Conservation (phyloP, 1,140 invertebrate genomes). For the Bombus superbus region DNA sequence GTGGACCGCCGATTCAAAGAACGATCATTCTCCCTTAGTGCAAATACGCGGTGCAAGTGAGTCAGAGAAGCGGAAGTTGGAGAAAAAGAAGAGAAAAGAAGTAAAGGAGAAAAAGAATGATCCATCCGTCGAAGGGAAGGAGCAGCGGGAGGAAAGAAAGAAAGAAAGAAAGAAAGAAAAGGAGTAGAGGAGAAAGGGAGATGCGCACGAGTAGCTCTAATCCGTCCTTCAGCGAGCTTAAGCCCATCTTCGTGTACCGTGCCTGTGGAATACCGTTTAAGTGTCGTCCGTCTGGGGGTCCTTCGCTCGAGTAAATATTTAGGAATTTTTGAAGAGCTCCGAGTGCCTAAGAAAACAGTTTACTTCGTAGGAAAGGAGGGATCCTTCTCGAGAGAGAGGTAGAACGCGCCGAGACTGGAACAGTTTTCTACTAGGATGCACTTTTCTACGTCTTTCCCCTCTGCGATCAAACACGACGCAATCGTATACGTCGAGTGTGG, state of each 20-base stretch:
- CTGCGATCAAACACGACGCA: constrained; percentile 30
- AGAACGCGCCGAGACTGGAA: constrained; percentile 12
- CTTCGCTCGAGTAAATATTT: constrained; percentile 79
- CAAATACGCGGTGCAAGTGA: constrained; percentile 41
- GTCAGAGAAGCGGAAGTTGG: constrained; percentile 16
- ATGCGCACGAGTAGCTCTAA: constrained; percentile 73
- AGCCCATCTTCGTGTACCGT: constrained; percentile 68
- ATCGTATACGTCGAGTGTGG: constrained; percentile 11
- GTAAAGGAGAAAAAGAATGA: not conserved
- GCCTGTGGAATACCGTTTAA: constrained; percentile 68
- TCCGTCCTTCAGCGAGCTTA: constrained; percentile 73
- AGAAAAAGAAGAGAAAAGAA: constrained; percentile 12
- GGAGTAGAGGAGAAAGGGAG: constrained; percentile 27
- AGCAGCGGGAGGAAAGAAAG: constrained; percentile 12
- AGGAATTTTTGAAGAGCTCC: constrained; percentile 77
- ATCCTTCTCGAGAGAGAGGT: constrained; percentile 41
- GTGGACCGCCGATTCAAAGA: constrained; percentile 54
- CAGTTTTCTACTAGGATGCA: constrained; percentile 40
- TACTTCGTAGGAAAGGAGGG: constrained; percentile 61
- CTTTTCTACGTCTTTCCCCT: not conserved
- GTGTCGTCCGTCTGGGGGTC: constrained; percentile 71
- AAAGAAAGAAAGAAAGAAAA: constrained; percentile 16
- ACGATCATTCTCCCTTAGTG: constrained; percentile 53
- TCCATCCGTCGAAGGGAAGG: not conserved
- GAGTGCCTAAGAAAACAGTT: constrained; percentile 81